These are phyloP conservation scores for Coelogynopora nodosa DNA, from an alignment of 2,888 invertebrate genomes.

Conservation along the genomic window DNA sequence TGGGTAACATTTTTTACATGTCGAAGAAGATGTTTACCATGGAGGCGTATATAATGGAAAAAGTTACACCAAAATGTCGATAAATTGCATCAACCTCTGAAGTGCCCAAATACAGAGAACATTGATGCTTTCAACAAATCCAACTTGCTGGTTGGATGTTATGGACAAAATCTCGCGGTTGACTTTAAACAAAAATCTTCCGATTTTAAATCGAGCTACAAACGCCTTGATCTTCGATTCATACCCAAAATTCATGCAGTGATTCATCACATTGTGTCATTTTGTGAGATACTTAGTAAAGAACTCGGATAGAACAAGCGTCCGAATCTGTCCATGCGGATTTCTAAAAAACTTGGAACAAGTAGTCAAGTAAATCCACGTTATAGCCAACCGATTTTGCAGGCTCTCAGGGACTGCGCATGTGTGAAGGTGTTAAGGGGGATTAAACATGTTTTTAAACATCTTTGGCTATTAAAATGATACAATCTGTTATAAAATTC, in stretches of 20 bases:
- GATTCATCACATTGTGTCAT: neutral
- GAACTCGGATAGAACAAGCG: neutral
- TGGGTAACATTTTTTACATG: neutral
- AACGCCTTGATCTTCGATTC: neutral
- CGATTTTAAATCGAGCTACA: neutral
- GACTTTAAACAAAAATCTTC: neutral
- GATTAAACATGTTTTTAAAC: neutral
- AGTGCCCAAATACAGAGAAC: neutral
- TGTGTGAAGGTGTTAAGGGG: neutral
- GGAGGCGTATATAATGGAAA: no score
- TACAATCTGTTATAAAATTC: no score
- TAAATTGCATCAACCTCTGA: neutral
- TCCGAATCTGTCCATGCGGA: neutral
- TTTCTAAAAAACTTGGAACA: neutral
- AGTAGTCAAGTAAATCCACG: neutral
- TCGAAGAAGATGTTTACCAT: no score
- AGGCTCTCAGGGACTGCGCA: neutral
- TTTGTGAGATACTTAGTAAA: neutral
- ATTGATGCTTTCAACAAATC: neutral
- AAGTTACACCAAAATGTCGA: neutral
- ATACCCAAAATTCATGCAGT: neutral
- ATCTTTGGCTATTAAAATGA: no score
- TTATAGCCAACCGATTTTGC: neutral
- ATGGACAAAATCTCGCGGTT: neutral
- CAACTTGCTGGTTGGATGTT: neutral